Evolutionary conservation across 2,888 invertebrate genomes (phyloP).

Genomic region (Andrena haemorrhoa): DNA sequence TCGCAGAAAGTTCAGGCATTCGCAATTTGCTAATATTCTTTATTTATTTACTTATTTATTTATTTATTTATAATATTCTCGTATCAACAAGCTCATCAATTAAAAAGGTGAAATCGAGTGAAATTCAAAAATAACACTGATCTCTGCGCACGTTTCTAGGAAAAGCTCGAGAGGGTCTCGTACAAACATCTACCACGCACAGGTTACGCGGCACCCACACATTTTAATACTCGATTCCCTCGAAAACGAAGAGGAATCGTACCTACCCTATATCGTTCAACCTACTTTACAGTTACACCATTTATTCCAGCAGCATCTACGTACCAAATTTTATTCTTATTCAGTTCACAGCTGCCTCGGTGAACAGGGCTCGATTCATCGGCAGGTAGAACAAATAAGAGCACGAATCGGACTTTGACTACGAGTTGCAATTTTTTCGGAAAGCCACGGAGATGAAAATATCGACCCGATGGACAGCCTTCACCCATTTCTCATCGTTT

Average conservation of each 20-base stretch:
- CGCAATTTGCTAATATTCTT: background rate
- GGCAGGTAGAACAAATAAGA: too few species aligned
- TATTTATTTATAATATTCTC: too few species aligned
- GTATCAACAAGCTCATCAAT: background rate
- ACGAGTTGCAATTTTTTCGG: background rate
- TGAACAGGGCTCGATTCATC: background rate
- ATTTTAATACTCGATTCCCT: too few species aligned
- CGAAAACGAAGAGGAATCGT: too few species aligned
- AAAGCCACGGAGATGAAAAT: slow-evolving; percentile 13
- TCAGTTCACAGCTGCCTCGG: background rate
- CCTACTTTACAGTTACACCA: too few species aligned
- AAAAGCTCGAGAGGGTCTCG: too few species aligned
- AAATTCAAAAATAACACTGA: background rate
- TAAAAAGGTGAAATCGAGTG: background rate
- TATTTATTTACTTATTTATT: too few species aligned
- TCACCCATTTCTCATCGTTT: slow-evolving; percentile 49
- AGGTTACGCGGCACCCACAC: too few species aligned
- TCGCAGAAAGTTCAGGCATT: background rate
- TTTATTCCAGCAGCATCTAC: too few species aligned
- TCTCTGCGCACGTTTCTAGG: background rate
- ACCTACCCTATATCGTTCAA: too few species aligned
- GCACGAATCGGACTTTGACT: background rate
- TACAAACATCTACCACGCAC: too few species aligned
- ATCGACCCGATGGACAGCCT: slow-evolving; percentile 26
- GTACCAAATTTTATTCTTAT: background rate